phyloP scores from a whole-genome alignment of 2,113 vertebrate genomes.

The Hipposideros armiger region DNA sequence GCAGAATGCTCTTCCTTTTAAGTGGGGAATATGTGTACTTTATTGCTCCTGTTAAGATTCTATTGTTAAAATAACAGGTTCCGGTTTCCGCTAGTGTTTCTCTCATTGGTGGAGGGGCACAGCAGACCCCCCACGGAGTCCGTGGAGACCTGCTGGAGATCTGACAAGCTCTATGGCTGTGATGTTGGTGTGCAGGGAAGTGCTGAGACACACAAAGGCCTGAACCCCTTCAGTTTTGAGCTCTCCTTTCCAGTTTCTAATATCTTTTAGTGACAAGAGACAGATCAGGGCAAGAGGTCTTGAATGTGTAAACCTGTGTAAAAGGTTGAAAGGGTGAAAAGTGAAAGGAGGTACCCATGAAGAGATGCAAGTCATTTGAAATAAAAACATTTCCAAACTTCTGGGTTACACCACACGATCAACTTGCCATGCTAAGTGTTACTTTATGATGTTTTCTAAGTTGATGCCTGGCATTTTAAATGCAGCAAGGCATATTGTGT shows the following conservation, averaged over 20 bases:
- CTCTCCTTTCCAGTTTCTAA: not conserved
- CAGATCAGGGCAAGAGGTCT: not conserved
- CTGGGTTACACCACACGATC: not conserved
- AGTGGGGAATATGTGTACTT: not conserved
- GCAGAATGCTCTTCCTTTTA: not conserved
- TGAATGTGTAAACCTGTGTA: not conserved
- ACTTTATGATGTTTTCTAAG: not conserved
- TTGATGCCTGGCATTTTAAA: constrained; percentile 3
- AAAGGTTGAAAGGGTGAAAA: not conserved
- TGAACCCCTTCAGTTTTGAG: not conserved
- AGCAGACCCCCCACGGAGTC: not conserved
- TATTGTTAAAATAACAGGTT: not conserved
- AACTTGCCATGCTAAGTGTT: not conserved
- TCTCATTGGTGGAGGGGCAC: accelerated
- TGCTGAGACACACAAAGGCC: not conserved
- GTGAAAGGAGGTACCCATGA: not conserved
- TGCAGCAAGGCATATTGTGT: not conserved
- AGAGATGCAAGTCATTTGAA: not conserved
- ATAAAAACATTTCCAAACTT: not conserved
- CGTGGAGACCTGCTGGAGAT: not conserved
- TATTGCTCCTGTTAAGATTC: not conserved
- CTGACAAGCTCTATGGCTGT: not conserved
- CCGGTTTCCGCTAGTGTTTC: not conserved
- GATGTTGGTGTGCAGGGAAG: not conserved
- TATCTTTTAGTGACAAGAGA: not conserved